Evolutionary conservation across 2,113 vertebrate genomes (phyloP).

Genomic region (Coregonus clupeaformis): DNA sequence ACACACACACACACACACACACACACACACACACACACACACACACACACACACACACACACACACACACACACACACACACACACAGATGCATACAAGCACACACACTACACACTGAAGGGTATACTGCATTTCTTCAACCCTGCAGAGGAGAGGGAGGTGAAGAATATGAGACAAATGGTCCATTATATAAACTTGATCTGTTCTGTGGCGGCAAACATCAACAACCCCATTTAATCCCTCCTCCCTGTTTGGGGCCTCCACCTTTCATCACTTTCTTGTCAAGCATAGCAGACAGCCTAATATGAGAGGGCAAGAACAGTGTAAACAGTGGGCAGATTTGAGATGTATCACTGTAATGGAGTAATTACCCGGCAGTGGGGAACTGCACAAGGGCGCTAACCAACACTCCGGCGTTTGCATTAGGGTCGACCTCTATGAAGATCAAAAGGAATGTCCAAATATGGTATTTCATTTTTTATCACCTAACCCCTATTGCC

Average conservation of each 20-base stretch:
- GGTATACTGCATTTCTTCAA: not conserved
- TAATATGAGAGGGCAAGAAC: constrained; percentile 42
- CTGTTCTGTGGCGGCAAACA: constrained; percentile 44
- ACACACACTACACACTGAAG: not conserved
- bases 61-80: not conserved
- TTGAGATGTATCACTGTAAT: constrained; percentile 49
- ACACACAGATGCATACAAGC: constrained; percentile 5
- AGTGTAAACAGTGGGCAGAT: constrained; percentile 53
- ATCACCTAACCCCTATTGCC: constrained; percentile 28
- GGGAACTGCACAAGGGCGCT: constrained; percentile 22
- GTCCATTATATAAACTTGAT: constrained; percentile 50
- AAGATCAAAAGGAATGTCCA: constrained; percentile 51
- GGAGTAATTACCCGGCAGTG: constrained; percentile 45
- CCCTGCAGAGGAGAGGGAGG: constrained; percentile 15
- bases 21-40: not conserved
- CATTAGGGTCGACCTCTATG: constrained; percentile 3
- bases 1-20: not conserved
- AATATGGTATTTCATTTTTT: constrained; percentile 51
- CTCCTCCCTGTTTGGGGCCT: constrained; percentile 6
- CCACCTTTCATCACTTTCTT: constrained; percentile 48
- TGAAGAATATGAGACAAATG: constrained; percentile 46
- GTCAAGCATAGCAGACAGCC: constrained; percentile 47
- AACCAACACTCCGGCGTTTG: constrained; percentile 19
- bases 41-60: not conserved
- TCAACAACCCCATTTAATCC: constrained; percentile 30